Evolutionary conservation across 2,113 vertebrate species (phyloP), one percentile per base, ranked within the genome.

Genomic region (Takifugu bimaculatus): DNA sequence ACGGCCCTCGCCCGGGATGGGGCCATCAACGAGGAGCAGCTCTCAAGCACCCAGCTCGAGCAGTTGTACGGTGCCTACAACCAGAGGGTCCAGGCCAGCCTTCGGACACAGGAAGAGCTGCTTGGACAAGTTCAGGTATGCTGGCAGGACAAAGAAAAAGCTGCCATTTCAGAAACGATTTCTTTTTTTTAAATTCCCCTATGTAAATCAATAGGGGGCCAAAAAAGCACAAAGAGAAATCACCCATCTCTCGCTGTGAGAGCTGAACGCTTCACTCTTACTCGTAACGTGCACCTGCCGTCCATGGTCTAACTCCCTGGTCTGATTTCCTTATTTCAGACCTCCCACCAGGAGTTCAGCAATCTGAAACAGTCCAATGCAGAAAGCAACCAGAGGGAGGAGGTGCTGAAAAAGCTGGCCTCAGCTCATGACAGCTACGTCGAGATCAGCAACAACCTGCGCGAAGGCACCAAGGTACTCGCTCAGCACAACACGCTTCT

Each of bases 351-450:
- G 72, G 97, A 98, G 78, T 99, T 99, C 86, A 93, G 95, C 0
- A 93, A 93, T 85, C 92, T 98, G 88, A 99, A 96, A 71, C 96
- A 98, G 74, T 96, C 95, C 69, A 98, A 96, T 83, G 86, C 90
- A 1, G 97, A 98, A 85, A 93, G 95, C 60, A 96, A 94, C 74
- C 87, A 93, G 88, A 92, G 97, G 86, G 97, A 99, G 88, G 97
- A 98, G 79, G 92, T 98, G 70, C 77, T 99, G 81, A 98, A 98
- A 90, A 98, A 96, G 81, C 91, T 99, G 74, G 97, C 97, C 57
- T 89, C 94, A 2, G 97, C 96, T 25, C 95, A 99, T 56, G 97
- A 99, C 88, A 97, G 94, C 88, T 99, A 97, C 35, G 88, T 98
- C 45, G 95, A 98, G 88, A 96, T 98, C 83, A 91, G 92, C 70